Conservation (phyloP, 1,140 invertebrate species). For the Pararge aegeria region DNA sequence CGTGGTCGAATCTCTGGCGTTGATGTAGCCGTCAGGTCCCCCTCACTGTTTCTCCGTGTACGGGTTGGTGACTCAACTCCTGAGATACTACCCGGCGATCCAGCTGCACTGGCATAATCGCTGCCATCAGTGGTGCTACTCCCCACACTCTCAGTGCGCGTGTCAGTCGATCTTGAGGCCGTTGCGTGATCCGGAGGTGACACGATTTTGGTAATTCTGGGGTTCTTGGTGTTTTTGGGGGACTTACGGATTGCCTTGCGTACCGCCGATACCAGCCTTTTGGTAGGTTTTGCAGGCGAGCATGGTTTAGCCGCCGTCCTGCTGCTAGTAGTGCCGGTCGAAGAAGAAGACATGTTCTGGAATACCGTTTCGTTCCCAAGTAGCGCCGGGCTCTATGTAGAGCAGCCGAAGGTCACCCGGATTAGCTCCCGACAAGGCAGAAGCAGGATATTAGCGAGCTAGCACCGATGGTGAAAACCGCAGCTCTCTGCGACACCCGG, state of each 20-base stretch:
- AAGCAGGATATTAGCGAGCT: not conserved
- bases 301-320: not conserved
- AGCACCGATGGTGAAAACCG: not conserved
- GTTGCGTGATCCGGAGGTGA: no score
- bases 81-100: no score
- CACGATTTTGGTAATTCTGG: not conserved
- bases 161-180: no score
- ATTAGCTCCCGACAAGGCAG: not conserved
- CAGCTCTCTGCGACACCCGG: not conserved
- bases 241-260: not conserved
- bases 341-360: not conserved
- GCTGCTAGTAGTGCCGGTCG: not conserved
- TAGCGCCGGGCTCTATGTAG: no score
- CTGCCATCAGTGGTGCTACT: no score
- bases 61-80: no score
- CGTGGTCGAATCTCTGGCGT: no score
- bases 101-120: no score
- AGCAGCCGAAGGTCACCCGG: not conserved
- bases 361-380: no score
- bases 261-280: not conserved
- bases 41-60: no score
- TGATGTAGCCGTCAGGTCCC: no score
- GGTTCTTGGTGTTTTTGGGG: not conserved
- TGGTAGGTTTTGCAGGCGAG: not conserved
- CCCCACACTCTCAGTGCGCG: no score